These are phyloP conservation scores for Neoscelio sp. DNA, from an alignment of 2,888 invertebrate species.

Conservation along the genomic window DNA sequence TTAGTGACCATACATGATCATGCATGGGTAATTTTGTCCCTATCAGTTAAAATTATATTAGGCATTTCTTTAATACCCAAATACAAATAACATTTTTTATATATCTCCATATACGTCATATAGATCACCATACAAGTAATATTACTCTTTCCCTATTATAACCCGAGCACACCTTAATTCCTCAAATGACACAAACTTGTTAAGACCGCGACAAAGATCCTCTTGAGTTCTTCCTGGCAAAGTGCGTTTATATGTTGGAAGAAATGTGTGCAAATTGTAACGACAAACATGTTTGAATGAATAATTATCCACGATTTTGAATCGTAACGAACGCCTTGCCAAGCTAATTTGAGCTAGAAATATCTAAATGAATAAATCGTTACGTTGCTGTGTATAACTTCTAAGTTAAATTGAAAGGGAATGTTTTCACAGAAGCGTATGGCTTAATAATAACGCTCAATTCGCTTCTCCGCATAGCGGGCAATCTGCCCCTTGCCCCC, in stretches of 20 bases:
- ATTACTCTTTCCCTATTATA: constrained; percentile 29
- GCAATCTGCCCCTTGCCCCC: constrained; percentile 66
- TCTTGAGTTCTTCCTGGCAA: constrained; percentile 22
- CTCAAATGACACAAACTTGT: constrained; percentile 40
- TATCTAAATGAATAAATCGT: constrained; percentile 52
- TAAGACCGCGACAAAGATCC: constrained; percentile 52
- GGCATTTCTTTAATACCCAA: too few species aligned
- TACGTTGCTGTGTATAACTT: constrained; percentile 35
- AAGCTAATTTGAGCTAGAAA: constrained; percentile 40
- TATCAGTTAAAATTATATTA: too few species aligned
- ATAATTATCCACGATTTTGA: constrained; percentile 41
- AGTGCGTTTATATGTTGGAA: constrained; percentile 46
- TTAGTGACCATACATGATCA: too few species aligned
- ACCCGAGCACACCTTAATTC: constrained; percentile 41
- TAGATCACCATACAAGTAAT: constrained; percentile 23
- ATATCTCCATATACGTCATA: constrained; percentile 14
- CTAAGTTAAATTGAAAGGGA: constrained; percentile 63
- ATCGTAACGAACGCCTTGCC: constrained; percentile 20
- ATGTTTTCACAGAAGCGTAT: constrained; percentile 53
- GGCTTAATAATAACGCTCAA: constrained; percentile 58
- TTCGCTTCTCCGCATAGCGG: constrained; percentile 45
- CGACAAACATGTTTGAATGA: constrained; percentile 52
- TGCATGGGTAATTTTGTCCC: too few species aligned
- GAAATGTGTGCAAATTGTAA: not conserved
- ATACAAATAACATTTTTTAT: too few species aligned